Evolutionary conservation across 2,797 vertebrate genomes (phyloP), one percentile per base, ranked within the genome.

Genomic region (Adelosebastes latens): DNA sequence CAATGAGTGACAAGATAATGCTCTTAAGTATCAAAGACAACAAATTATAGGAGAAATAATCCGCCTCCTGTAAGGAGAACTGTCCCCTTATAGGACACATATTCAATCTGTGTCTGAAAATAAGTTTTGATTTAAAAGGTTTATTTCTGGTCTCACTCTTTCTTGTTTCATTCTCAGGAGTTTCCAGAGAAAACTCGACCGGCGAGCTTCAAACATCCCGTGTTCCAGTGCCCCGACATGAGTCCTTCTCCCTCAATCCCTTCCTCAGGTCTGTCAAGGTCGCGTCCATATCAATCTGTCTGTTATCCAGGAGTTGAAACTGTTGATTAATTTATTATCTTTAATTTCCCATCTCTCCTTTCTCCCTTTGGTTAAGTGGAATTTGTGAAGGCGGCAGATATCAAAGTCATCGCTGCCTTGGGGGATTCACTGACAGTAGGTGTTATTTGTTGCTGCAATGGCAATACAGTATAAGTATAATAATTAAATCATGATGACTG

Each of bases 361-460:
- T 42, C 16, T 7, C 46, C 24, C 31, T 60, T 71, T 67, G 36
- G 16, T 75, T 11, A 31, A 99, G 98, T 98, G 94, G 97, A 99
- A 84, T 91, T 92, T 75, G 95, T 99, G 94, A 99, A 94, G 80
- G 95, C 96, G 0, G 98, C 96, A 0, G 98, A 99, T 89, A 97
- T 99, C 92, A 96, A 89, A 84, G 96, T 98, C 63, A 96, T 99
- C 12, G 97, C 96, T 71, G 98, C 97, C 11, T 52, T 99, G 87
- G 98, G 98, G 9, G 98, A 99, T 89, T 99, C 98, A 12, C 61
- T 99, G 72, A 99, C 98, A 3, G 98, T 99, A 94, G 94, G 97
- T 92, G 61, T 42, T 36, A 22, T 49, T 56, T 70, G 25, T 16
- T 36, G 34, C 46, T 49, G 2, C n/a, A 49, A 7, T 22, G 4